Conservation (phyloP, 2,888 invertebrate genomes). For the Dolichopus griseipennis region DNA sequence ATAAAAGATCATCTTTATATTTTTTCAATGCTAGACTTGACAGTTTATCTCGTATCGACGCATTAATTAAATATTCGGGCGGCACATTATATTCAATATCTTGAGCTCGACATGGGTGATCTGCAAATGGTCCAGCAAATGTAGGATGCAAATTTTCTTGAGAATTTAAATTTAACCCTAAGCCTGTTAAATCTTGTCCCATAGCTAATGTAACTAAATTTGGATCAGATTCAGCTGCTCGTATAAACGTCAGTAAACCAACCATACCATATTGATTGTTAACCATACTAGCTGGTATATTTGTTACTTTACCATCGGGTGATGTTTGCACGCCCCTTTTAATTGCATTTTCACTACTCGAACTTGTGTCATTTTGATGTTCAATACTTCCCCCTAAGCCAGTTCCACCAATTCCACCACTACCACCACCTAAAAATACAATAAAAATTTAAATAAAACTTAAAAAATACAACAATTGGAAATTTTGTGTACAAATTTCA, state of each 20-base stretch:
- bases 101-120: constrained; percentile 94
- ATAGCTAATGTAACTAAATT: constrained; percentile 93
- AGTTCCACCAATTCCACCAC: constrained; percentile 27
- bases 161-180: constrained; percentile 96
- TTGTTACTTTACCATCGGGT: constrained; percentile 95
- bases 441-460: constrained; percentile 16
- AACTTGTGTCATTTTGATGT: constrained; percentile 40
- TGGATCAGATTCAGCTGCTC: constrained; percentile 95
- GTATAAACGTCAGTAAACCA: constrained; percentile 93
- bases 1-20: constrained; percentile 97
- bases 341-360: constrained; percentile 47
- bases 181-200: constrained; percentile 94
- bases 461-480: background rate
- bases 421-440: constrained; percentile 28
- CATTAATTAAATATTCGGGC: constrained; percentile 96
- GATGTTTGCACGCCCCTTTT: constrained; percentile 89
- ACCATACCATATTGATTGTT: constrained; percentile 99
- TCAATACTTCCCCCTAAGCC: constrained; percentile 36
- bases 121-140: constrained; percentile 98
- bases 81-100: constrained; percentile 98
- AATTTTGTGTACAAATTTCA: background rate
- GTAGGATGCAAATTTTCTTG: constrained; percentile 96
- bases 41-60: constrained; percentile 88
- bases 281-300: constrained; percentile 98
- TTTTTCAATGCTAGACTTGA: constrained; percentile 92